Base-by-base conservation (phyloP, 2,113 vertebrate genomes). In the Nycticebus coucang region DNA sequence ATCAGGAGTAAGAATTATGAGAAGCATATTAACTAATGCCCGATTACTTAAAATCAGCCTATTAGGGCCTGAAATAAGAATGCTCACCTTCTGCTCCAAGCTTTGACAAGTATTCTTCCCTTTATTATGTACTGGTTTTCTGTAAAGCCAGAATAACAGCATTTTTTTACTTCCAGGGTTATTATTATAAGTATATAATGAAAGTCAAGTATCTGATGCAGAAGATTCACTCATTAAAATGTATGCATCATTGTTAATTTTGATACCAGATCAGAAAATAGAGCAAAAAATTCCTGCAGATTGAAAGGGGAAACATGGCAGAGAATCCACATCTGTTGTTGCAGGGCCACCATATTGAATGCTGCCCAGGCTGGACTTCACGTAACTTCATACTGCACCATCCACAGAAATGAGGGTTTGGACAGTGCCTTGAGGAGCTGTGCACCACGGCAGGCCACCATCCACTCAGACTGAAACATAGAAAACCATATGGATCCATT, bases 281-380 rank as follows among this genome's bases (percentile, higher is more conserved):
- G 11, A 57, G 3, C 2, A 80, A 62, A 3, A 11, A 3, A 41
- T 45, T 50, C 4, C 26, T 35, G 7, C 3, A 53, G 18, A 75
- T 41, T 75, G 69, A 14, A 50, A 90, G 93, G 78, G 13, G 81
- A 85, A 69, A 59, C 17, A 30, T 12, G 28, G 28, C 11, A 59
- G n/a, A 69, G 41, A 21, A 33, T 80, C 78, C 45, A 22, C 8
- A 13, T 60, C 30, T 78, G 2, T 62, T 10, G 74, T 2, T 2
- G 4, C 21, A 50, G 81, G 41, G 71, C 57, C 15, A 0, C 33
- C 14, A 55, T 13, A 11, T 15, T 50, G 41, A 89, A 75, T 22
- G 10, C 15, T n/a, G 0, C 35, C 50, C 4, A 19, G 1, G 37
- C 4, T n/a, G 60, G 37, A 41, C 4, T 28, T 19, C 1, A 0